These are phyloP conservation scores for Conistra vaccinii DNA, from an alignment of 2,888 invertebrate species.

Conservation along the genomic window DNA sequence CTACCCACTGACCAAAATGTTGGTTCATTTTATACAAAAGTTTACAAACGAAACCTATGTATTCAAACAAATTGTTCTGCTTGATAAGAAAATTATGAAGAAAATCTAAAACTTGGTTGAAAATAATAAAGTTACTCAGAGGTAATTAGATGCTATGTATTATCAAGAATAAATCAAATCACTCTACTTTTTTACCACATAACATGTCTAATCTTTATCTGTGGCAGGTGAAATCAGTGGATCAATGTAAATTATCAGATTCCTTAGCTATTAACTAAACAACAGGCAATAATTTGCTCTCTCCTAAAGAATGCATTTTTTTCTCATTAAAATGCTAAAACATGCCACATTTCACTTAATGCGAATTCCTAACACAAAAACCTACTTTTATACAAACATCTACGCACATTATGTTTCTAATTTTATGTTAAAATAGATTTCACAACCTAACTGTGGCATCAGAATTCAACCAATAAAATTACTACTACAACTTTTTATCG, in stretches of 20 bases:
- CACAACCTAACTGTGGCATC: slow-evolving; percentile 30
- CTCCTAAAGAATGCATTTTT: slow-evolving; percentile 60
- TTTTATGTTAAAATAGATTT: slow-evolving; percentile 33
- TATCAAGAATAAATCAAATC: slow-evolving; percentile 4
- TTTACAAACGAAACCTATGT: not conserved
- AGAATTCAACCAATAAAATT: slow-evolving; percentile 33
- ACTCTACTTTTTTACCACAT: not conserved
- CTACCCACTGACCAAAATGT: too few species aligned
- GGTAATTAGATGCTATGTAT: not conserved
- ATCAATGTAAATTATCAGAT: slow-evolving; percentile 39
- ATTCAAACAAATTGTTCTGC: not conserved
- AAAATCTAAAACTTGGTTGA: not conserved
- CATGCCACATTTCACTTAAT: slow-evolving; percentile 42
- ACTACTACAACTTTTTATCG: slow-evolving; percentile 35
- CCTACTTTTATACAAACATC: slow-evolving; percentile 36
- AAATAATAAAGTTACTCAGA: not conserved
- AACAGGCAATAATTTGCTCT: slow-evolving; percentile 53
- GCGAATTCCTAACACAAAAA: slow-evolving; percentile 36
- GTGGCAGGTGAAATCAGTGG: slow-evolving; percentile 20
- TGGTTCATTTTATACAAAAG: not conserved
- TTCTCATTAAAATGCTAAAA: slow-evolving; percentile 59
- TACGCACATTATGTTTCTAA: slow-evolving; percentile 9
- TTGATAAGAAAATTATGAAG: not conserved
- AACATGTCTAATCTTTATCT: slow-evolving; percentile 1
- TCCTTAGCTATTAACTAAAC: slow-evolving; percentile 56